These are phyloP conservation scores for Rhizomys pruinosus DNA, from an alignment of 2,113 vertebrate genomes.

Conservation along the genomic window DNA sequence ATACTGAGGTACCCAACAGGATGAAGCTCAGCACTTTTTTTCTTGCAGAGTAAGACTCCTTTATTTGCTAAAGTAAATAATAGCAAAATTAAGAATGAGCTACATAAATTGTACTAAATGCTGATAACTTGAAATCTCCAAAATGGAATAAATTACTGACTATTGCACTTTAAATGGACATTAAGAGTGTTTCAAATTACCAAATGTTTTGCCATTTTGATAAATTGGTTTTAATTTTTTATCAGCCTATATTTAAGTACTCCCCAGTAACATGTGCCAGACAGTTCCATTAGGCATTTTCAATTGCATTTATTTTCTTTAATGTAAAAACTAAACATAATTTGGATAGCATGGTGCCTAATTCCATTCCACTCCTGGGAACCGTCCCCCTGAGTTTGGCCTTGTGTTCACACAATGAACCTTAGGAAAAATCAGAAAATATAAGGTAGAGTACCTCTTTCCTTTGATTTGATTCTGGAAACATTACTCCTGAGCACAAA, in stretches of 20 bases:
- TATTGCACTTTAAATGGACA: constrained; percentile 74
- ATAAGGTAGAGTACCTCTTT: neutral
- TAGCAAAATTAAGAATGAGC: constrained; percentile 73
- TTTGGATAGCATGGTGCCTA: neutral
- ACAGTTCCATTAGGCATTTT: constrained; percentile 73
- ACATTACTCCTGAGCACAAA: constrained; percentile 4
- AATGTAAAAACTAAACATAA: constrained; percentile 66
- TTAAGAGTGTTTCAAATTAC: constrained; percentile 78
- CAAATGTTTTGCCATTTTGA: constrained; percentile 78
- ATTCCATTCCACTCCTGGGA: neutral
- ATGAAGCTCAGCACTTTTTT: constrained; percentile 62
- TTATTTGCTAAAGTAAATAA: constrained; percentile 75
- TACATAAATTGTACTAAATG: constrained; percentile 74
- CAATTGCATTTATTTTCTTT: constrained; percentile 75
- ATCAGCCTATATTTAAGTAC: constrained; percentile 77
- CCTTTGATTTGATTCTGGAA: constrained; percentile 57
- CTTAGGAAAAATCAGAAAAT: neutral
- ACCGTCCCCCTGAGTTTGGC: neutral
- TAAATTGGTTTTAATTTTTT: constrained; percentile 83
- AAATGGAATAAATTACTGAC: constrained; percentile 77
- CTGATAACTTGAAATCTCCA: constrained; percentile 78
- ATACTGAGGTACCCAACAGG: neutral
- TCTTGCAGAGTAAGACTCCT: constrained; percentile 47
- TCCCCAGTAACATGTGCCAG: constrained; percentile 60
- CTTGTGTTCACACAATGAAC: neutral